Evolutionary conservation across 2,113 vertebrate genomes (phyloP), one percentile per base, ranked within the genome.

Genomic region (Burhinus bistriatus): DNA sequence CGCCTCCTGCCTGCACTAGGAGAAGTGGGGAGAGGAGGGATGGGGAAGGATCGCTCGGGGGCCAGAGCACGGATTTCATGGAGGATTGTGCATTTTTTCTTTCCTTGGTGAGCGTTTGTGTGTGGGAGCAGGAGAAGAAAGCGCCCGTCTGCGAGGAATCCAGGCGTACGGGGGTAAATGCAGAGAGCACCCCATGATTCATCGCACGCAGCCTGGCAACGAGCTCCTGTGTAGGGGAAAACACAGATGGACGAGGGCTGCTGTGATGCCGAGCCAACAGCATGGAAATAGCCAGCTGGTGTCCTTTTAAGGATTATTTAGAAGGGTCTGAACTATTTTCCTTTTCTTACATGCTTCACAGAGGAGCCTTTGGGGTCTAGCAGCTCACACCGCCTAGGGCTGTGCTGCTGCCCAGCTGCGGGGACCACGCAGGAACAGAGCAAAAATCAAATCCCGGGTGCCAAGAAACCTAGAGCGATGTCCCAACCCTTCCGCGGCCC

Each of bases 201-300:
- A 95, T 59, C 16, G 0, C 83, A 15, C 2, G 86, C 92, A 95
- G 90, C 95, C 94, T 93, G 94, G 94, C 93, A 97, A 92, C 83
- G 9, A 47, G 86, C 80, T 81, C 47, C 68, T 49, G 38, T 9
- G 72, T 0, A 25, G 73, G 55, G 95, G 62, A 66, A 83, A 85
- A 64, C 66, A 30, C 85, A 93, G 92, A 96, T 55, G 76, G 94
- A 59, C 19, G 64, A 79, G 90, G 27, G 71, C 76, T 78, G 86
- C 77, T 47, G 89, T 40, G 14, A 5, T 5, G 5, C 65, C 0
- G 2, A 89, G 38, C 64, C 79, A 22, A 11, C 54, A 42, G 94
- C 71, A 45, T 0, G 14, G 79, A 11, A 89, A 66, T 1, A 54
- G 54, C 1, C 5, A 0, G 7, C 85, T 19, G 36, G 64, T 17